Conservation (phyloP, 2,797 vertebrate genomes). For the Coregonus ussuriensis region DNA sequence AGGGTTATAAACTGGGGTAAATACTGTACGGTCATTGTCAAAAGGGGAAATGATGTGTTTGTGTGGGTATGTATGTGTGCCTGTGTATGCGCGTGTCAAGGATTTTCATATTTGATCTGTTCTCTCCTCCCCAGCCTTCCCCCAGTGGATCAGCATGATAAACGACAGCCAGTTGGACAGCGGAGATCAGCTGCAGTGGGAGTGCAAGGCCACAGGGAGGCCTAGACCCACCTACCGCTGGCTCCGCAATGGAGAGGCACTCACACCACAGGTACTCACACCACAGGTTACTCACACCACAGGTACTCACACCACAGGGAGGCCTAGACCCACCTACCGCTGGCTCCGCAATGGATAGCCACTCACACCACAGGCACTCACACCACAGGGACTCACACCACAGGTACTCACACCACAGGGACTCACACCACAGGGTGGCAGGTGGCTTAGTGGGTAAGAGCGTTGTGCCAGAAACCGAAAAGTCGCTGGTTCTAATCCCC, state of each 20-base stretch:
- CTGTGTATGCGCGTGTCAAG: background rate
- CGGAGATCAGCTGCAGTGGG: slow-evolving; percentile 91
- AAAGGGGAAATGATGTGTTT: background rate
- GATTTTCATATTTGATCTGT: slow-evolving; percentile 5
- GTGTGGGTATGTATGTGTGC: slow-evolving; percentile 1
- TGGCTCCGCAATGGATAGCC: too few relatives aligned
- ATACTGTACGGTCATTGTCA: too few relatives aligned
- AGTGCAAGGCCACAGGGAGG: slow-evolving; percentile 90
- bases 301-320: background rate
- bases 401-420: too few relatives aligned
- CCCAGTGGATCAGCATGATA: slow-evolving; percentile 91
- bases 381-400: background rate
- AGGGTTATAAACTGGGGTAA: too few relatives aligned
- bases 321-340: too few relatives aligned
- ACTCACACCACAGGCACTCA: background rate
- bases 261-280: slow-evolving; percentile 73
- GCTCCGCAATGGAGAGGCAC: slow-evolving; percentile 86
- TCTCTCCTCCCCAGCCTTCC: slow-evolving; percentile 78
- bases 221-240: slow-evolving; percentile 91
- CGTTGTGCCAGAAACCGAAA: too few relatives aligned
- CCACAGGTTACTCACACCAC: background rate
- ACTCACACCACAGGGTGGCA: background rate
- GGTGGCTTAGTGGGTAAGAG: too few relatives aligned
- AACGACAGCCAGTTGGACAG: slow-evolving; percentile 94
- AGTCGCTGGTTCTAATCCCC: too few relatives aligned